Evolutionary conservation across 2,113 vertebrate genomes (phyloP).

Genomic region (Myxocyprinus asiaticus): DNA sequence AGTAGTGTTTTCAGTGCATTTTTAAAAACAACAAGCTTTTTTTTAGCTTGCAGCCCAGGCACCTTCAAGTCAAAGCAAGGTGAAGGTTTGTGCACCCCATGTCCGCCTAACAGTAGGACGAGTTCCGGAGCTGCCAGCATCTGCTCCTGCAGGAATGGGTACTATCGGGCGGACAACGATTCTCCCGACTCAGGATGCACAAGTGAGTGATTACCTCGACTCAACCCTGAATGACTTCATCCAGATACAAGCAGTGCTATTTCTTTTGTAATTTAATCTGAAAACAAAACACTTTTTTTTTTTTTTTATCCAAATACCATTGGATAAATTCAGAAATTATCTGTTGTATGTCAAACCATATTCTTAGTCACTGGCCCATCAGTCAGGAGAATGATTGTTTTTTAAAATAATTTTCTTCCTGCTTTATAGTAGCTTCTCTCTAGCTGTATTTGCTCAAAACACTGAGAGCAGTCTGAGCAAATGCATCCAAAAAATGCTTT

Average conservation of each 20-base stretch:
- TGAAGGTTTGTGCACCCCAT: constrained; percentile 84
- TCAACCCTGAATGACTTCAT: constrained; percentile 6
- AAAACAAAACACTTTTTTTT: too few species aligned
- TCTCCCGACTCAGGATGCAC: constrained; percentile 87
- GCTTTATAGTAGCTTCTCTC: not conserved
- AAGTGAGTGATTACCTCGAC: constrained; percentile 76
- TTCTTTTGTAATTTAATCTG: not conserved
- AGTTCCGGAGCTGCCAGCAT: constrained; percentile 82
- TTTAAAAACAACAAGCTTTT: constrained; percentile 18
- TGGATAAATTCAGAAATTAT: not conserved
- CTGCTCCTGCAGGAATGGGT: constrained; percentile 89
- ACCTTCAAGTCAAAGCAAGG: constrained; percentile 96
- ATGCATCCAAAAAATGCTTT: constrained; percentile 3
- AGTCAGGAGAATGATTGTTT: not conserved
- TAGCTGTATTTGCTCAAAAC: not conserved
- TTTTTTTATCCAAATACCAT: not conserved
- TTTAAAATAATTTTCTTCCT: not conserved
- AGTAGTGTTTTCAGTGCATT: too few species aligned
- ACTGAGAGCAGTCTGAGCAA: not conserved
- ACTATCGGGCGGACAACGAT: constrained; percentile 89
- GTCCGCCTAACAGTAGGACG: constrained; percentile 89
- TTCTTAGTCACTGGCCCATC: not conserved
- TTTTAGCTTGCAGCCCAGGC: constrained; percentile 84
- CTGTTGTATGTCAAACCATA: not conserved
- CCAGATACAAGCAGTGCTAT: constrained; percentile 6